Evolutionary conservation across 1,140 invertebrate genomes (phyloP).

Genomic region (Trissolcus basalis): DNA sequence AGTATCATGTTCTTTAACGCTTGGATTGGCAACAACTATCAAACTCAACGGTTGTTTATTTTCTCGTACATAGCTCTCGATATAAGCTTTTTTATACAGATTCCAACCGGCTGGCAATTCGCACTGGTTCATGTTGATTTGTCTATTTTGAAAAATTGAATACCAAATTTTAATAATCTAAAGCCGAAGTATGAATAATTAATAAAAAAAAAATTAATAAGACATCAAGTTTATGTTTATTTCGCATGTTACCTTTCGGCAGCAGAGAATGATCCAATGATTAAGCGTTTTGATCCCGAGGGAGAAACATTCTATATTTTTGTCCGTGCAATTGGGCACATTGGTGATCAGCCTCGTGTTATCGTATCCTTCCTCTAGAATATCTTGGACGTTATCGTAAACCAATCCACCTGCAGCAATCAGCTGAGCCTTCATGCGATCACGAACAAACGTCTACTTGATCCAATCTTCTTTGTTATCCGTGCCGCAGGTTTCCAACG

Average conservation of each 20-base stretch:
- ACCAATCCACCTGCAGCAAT: conserved; percentile 77
- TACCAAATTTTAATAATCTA: too few species aligned
- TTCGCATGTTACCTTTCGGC: conserved; percentile 65
- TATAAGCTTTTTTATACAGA: conserved; percentile 71
- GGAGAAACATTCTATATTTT: conserved; percentile 78
- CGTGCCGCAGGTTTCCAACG: conserved; percentile 63
- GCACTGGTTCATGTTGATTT: conserved; percentile 71
- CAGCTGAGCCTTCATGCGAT: conserved; percentile 77
- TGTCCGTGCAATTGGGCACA: conserved; percentile 78
- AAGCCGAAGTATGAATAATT: conserved; percentile 12
- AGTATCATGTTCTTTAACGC: conserved; percentile 73
- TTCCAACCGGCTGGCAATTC: conserved; percentile 77
- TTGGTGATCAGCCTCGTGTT: conserved; percentile 78
- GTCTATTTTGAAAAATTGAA: conserved; percentile 57
- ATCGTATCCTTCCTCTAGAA: conserved; percentile 78
- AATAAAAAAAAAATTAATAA: conserved; percentile 19
- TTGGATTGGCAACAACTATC: conserved; percentile 73
- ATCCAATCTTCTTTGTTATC: conserved; percentile 76
- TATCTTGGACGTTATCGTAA: conserved; percentile 77
- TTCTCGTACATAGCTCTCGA: conserved; percentile 73
- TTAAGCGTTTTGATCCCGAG: conserved; percentile 75
- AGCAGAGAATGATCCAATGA: conserved; percentile 79
- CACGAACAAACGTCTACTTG: conserved; percentile 77
- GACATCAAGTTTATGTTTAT: too few species aligned
- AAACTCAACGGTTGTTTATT: conserved; percentile 76